These are phyloP conservation scores for Caradrina clavipalpis DNA, from an alignment of 2,888 invertebrate genomes.

Conservation along the genomic window DNA sequence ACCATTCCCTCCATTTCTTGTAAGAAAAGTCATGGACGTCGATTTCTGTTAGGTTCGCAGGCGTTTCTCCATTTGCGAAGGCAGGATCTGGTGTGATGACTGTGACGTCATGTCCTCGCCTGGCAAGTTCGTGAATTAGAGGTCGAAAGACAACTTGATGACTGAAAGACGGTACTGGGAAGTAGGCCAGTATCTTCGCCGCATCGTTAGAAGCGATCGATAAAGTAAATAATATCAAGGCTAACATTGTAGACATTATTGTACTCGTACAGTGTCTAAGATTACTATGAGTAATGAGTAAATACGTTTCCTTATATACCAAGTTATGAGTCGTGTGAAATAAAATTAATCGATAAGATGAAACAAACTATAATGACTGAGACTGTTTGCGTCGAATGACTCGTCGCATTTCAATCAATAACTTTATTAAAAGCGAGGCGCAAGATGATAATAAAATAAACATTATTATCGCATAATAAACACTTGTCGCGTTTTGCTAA, in stretches of 20 bases:
- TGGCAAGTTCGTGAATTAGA: slow-evolving; percentile 73
- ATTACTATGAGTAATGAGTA: background rate
- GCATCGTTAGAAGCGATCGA: slow-evolving; percentile 47
- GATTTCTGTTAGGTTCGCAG: slow-evolving; percentile 77
- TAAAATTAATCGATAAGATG: background rate
- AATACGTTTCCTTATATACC: slow-evolving; percentile 9
- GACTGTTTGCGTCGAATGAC: background rate
- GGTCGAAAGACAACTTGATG: slow-evolving; percentile 66
- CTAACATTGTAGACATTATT: background rate
- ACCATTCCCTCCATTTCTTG: slow-evolving; percentile 39
- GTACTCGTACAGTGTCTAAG: background rate
- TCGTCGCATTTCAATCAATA: background rate
- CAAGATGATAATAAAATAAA: too few relatives aligned
- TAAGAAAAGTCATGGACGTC: slow-evolving; percentile 72
- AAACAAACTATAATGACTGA: background rate
- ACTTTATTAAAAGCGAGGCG: background rate
- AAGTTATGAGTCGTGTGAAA: background rate
- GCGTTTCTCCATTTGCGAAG: slow-evolving; percentile 52
- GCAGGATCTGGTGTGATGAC: slow-evolving; percentile 76
- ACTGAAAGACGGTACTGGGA: slow-evolving; percentile 58
- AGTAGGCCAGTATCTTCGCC: slow-evolving; percentile 73
- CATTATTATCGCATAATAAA: background rate
- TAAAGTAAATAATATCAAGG: background rate
- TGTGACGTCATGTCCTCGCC: slow-evolving; percentile 79
- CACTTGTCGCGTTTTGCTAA: background rate